Evolutionary conservation across 2,888 invertebrate genomes (phyloP).

Genomic region (Dynastes maya): DNA sequence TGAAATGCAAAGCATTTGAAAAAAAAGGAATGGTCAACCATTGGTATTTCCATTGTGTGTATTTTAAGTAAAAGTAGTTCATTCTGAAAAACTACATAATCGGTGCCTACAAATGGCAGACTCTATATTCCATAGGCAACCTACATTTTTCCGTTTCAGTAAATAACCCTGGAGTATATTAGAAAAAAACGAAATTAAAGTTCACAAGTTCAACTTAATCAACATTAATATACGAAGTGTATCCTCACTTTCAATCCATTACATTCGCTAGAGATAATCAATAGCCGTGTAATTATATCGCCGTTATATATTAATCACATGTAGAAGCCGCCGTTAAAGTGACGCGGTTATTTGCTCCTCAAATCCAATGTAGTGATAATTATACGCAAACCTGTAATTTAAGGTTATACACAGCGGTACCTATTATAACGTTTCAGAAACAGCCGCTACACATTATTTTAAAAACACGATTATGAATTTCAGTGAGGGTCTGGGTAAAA

Average conservation of each 20-base stretch:
- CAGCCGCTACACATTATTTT: background rate
- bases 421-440: background rate
- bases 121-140: too few species aligned
- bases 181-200: background rate
- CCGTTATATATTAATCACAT: background rate
- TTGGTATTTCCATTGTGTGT: too few species aligned
- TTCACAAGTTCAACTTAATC: background rate
- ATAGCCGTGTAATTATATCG: constrained; percentile 3
- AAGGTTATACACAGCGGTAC: background rate
- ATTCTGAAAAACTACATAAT: too few species aligned
- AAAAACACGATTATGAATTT: background rate
- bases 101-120: too few species aligned
- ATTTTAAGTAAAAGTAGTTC: too few species aligned
- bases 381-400: constrained; percentile 2
- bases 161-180: too few species aligned
- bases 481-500: too few species aligned
- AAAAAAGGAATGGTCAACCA: too few species aligned
- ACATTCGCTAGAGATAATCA: background rate
- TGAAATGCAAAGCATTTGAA: too few species aligned
- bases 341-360: background rate
- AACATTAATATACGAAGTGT: background rate
- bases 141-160: too few species aligned
- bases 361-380: background rate
- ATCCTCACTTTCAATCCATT: constrained; percentile 4
- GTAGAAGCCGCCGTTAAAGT: background rate